Base-by-base conservation (phyloP, 1,140 invertebrate genomes). In the Aphelenchoides besseyi region DNA sequence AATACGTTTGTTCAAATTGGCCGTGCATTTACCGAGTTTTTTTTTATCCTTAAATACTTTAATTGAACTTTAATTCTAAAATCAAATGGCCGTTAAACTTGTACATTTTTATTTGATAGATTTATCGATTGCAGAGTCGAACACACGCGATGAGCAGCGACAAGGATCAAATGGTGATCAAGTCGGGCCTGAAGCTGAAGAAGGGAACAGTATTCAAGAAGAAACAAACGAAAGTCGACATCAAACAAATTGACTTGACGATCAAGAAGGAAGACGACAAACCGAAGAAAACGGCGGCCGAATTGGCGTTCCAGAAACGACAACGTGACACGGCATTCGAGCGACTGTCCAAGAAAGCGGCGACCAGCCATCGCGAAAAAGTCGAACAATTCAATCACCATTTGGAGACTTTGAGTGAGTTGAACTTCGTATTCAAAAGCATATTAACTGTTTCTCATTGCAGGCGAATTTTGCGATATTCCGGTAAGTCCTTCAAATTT, bases 381-480 rank as follows among this genome's bases (percentile, higher is more conserved):
- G 68, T 83, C 33, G 83, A 84, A 55, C 61, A 80, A 35, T 83
- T 83, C 72, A 83, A 83, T 69, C 75, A 82, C 63, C 73, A 83
- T 28, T 76, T 84, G 79, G 76, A 77, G 16, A 76, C 84, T 36
- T 66, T 85, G 12, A 82, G 81, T 28, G 82, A 83, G 59, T 85
- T 83, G 70, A 85, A 83, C 68, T n/a, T n/a, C n/a, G n/a, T n/a
- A n/a, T n/a, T n/a, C n/a, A n/a, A n/a, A n/a, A n/a, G n/a, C n/a
- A n/a, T n/a, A n/a, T n/a, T n/a, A n/a, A n/a, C n/a, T n/a, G n/a
- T n/a, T n/a, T n/a, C n/a, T n/a, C n/a, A n/a, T n/a, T n/a, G n/a
- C n/a, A n/a, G n/a, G n/a, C n/a, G n/a, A n/a, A n/a, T n/a, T n/a
- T n/a, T n/a, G n/a, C n/a, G n/a, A n/a, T n/a, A n/a, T n/a, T n/a